Evolutionary conservation across 2,797 vertebrate species (phyloP).

Genomic region (Iguana delicatissima): DNA sequence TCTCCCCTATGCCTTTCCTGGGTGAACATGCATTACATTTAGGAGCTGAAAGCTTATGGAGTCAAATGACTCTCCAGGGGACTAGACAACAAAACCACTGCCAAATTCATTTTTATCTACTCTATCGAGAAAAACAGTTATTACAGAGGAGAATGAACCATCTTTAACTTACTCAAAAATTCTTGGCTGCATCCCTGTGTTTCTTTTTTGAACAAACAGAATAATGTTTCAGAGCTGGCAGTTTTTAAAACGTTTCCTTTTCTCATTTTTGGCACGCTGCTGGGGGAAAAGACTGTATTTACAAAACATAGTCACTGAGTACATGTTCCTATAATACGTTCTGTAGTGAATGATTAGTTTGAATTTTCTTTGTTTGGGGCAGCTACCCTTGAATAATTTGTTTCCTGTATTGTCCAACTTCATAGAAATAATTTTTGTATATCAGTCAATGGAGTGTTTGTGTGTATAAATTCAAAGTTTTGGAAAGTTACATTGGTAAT

Average conservation of each 20-base stretch:
- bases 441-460: background rate
- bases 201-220: constrained; percentile 80
- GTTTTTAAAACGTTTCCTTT: constrained; percentile 71
- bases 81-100: constrained; percentile 69
- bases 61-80: constrained; percentile 73
- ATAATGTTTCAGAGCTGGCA: constrained; percentile 77
- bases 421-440: background rate
- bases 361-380: constrained; percentile 2
- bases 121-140: constrained; percentile 71
- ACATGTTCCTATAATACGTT: constrained; percentile 66
- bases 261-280: constrained; percentile 66
- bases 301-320: constrained; percentile 72
- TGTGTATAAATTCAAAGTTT: no score
- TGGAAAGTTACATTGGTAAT: no score
- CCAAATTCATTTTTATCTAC: constrained; percentile 74
- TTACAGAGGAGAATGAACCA: constrained; percentile 75
- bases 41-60: constrained; percentile 76
- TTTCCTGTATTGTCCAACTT: background rate
- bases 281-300: constrained; percentile 67
- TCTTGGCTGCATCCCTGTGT: constrained; percentile 70
- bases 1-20: constrained; percentile 73
- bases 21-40: constrained; percentile 75
- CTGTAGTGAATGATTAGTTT: constrained; percentile 53
- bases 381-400: background rate
- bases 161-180: constrained; percentile 76